Base-by-base conservation (phyloP, 1,140 invertebrate species). In the Theocolax elegans region DNA sequence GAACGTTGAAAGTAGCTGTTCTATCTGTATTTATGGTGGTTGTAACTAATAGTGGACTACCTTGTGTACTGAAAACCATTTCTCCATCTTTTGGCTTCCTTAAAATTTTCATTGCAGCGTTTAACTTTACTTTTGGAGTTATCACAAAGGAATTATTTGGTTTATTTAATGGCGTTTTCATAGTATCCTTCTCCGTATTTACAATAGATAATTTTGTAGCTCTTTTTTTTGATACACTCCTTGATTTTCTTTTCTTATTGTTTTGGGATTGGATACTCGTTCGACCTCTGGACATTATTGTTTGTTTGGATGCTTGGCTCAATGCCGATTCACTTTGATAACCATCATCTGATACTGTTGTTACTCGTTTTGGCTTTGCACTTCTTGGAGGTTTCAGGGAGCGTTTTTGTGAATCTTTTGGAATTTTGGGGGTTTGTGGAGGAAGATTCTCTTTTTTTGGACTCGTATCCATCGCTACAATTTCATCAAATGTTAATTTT, bases 1-100 rank as follows among this genome's bases (percentile, higher is more conserved):
- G 87, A 27, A 91, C 90, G 80, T 89, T 90, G 71, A 91, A 87
- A 78, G 90, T 91, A 0, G 89, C 88, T 67, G 82, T 87, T 15
- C 85, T 82, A 35, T 89, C 87, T 6, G 4, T 35, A 21, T 83
- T 75, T 9, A 83, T 29, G 29, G 78, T 63, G 15, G 81, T 74
- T 7, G 88, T 87, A 3, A 90, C 89, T 75, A 91, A 81, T 8
- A 91, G 80, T 0, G 90, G 91, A 67, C 90, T 91, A 17, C 90
- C 90, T 23, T 88, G 86, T 85, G 91, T 88, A 48, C 90, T 91
- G 19, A 91, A 82, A 12, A 90, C 90, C 82, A 90, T 89, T 81
- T 92, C 90, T 2, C 90, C 90, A 70, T 87, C 84, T 2, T 88
- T 84, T 21, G 90, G 90, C 70, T 88, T 86, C 35, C 90, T 82